These are phyloP conservation scores for Cygnus atratus DNA, from an alignment of 2,113 vertebrate species.

Conservation along the genomic window DNA sequence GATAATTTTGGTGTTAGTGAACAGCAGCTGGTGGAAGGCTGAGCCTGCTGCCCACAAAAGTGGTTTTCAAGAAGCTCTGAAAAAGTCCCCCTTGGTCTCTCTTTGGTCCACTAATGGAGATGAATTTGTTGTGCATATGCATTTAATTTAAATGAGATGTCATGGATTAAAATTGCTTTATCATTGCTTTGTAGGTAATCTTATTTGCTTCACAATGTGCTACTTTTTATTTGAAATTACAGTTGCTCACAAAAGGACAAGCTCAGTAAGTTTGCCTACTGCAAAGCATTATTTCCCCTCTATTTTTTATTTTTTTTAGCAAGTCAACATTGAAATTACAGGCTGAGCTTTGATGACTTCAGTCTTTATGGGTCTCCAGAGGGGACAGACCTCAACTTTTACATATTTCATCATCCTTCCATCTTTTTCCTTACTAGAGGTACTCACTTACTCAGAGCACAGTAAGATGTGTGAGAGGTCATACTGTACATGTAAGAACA, in stretches of 20 bases:
- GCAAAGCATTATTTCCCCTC: neutral
- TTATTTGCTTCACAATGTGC: neutral
- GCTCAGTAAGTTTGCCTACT: neutral
- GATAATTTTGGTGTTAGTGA: neutral
- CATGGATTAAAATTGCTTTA: slow-evolving; percentile 8
- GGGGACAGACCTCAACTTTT: neutral
- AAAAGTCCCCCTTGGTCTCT: neutral
- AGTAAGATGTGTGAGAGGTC: neutral
- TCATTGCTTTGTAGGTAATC: neutral
- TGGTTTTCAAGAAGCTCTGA: neutral
- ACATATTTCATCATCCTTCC: neutral
- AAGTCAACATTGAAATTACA: neutral
- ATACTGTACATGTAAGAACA: neutral
- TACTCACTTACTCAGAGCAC: neutral
- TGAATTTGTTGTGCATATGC: neutral
- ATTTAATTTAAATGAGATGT: slow-evolving; percentile 3
- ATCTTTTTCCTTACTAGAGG: neutral
- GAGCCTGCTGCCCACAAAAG: neutral
- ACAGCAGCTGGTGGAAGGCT: neutral
- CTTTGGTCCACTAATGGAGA: neutral
- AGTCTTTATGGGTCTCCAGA: neutral
- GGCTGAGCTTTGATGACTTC: neutral
- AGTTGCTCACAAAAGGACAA: slow-evolving; percentile 20
- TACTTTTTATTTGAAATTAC: slow-evolving; percentile 40
- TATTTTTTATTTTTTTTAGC: neutral